These are phyloP conservation scores for Gopherus flavomarginatus DNA, from an alignment of 2,113 vertebrate genomes.

Conservation along the genomic window DNA sequence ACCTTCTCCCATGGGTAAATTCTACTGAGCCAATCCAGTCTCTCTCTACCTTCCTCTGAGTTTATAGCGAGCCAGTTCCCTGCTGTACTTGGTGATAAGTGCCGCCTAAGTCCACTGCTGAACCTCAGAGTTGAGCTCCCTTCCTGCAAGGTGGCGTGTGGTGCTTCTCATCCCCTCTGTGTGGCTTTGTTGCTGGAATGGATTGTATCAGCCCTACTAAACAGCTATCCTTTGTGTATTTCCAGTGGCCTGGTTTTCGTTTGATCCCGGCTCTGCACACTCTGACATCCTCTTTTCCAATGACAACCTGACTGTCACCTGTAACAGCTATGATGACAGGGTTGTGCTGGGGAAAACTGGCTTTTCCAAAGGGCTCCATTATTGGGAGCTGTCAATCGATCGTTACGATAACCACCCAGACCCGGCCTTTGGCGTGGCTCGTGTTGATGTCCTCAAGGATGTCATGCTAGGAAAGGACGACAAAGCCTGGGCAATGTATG, in stretches of 20 bases:
- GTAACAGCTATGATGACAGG: slow-evolving; percentile 97
- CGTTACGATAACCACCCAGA: slow-evolving; percentile 99
- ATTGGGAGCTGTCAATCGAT: slow-evolving; percentile 96
- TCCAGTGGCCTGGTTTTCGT: slow-evolving; percentile 97
- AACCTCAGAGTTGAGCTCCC: neutral
- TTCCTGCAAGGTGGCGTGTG: slow-evolving; percentile 71
- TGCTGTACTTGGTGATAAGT: neutral
- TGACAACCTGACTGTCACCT: slow-evolving; percentile 97
- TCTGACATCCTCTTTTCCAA: slow-evolving; percentile 98
- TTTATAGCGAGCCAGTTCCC: neutral
- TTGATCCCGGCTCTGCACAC: slow-evolving; percentile 92
- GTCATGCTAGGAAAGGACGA: slow-evolving; percentile 99
- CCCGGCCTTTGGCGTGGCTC: slow-evolving; percentile 94
- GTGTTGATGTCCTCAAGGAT: slow-evolving; percentile 92
- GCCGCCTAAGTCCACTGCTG: neutral
- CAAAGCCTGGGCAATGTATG: slow-evolving; percentile 99
- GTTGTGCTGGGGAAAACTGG: slow-evolving; percentile 93
- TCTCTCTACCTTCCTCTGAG: neutral
- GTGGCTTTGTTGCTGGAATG: accelerated
- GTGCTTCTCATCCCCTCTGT: neutral
- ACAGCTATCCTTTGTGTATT: slow-evolving; percentile 7
- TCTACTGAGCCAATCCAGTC: neutral
- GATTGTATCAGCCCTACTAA: neutral
- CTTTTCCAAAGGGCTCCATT: slow-evolving; percentile 96
- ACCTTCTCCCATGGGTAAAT: neutral